Conservation (phyloP, 2,113 vertebrate genomes). For the Urocynchramus pylzowi region DNA sequence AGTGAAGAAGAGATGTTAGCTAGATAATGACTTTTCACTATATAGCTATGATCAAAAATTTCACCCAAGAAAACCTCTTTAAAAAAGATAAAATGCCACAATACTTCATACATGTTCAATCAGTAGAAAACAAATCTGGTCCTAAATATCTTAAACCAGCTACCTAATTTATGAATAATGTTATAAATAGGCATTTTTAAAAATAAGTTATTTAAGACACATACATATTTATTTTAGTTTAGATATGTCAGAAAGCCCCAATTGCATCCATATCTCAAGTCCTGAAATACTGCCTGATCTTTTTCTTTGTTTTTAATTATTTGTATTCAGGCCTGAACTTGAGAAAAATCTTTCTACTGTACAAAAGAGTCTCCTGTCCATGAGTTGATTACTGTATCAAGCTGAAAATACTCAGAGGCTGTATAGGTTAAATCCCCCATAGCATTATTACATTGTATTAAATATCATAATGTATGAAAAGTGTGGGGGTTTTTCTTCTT, state of each 20-base stretch:
- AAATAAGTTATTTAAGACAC: neutral
- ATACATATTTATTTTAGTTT: neutral
- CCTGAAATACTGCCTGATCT: neutral
- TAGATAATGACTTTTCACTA: neutral
- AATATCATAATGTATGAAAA: neutral
- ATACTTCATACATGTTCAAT: neutral
- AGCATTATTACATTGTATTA: neutral
- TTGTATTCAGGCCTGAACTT: neutral
- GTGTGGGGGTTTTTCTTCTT: fast-evolving
- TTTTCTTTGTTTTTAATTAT: neutral
- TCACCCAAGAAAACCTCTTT: neutral
- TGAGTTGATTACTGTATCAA: neutral
- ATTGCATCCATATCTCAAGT: neutral
- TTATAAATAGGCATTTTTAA: neutral
- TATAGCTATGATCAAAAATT: neutral
- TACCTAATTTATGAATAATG: neutral
- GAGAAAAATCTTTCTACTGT: neutral
- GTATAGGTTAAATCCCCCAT: neutral
- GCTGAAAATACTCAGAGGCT: neutral
- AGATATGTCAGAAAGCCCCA: neutral
- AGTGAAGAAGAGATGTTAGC: neutral
- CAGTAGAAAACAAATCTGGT: neutral
- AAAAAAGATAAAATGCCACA: neutral
- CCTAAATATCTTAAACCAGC: neutral
- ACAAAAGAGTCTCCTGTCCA: neutral